Conservation (phyloP, 1,140 invertebrate species). For the Drosophila subobscura region DNA sequence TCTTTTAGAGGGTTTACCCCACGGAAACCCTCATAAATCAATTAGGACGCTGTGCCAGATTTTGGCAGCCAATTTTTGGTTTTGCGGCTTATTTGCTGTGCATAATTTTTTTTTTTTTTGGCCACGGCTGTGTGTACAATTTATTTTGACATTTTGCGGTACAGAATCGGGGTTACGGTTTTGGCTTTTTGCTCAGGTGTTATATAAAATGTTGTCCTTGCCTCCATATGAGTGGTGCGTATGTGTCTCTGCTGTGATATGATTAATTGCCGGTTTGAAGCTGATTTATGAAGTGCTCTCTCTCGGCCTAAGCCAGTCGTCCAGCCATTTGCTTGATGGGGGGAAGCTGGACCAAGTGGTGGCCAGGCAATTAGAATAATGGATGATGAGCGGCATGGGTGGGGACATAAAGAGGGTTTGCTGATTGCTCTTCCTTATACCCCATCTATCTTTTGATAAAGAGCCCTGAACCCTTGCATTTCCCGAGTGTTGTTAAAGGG, state of each 20-base stretch:
- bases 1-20: constrained; percentile 27
- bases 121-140: constrained; percentile 34
- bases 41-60: constrained; percentile 70
- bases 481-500: neutral
- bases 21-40: constrained; percentile 76
- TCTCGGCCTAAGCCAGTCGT: constrained; percentile 39
- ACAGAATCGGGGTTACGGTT: constrained; percentile 48
- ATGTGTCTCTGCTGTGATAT: constrained; percentile 38
- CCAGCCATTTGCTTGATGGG: constrained; percentile 20
- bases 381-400: constrained; percentile 31
- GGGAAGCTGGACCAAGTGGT: constrained; percentile 38
- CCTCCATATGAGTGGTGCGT: constrained; percentile 22
- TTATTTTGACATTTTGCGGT: constrained; percentile 61
- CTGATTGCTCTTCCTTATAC: neutral
- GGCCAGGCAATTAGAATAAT: constrained; percentile 67
- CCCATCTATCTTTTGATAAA: neutral
- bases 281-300: constrained; percentile 66
- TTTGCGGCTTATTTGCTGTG: constrained; percentile 72
- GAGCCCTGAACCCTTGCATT: neutral
- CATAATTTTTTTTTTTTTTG: constrained; percentile 25
- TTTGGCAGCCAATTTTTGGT: constrained; percentile 80
- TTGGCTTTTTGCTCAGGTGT: constrained; percentile 64
- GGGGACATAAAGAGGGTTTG: neutral
- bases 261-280: constrained; percentile 66
- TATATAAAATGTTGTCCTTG: constrained; percentile 5